Percentiles rank a stretch among this genome's conserved stretches.
phyloP scores from a whole-genome alignment of 2,113 vertebrate genomes.

The Elephantulus edwardii region DNA sequence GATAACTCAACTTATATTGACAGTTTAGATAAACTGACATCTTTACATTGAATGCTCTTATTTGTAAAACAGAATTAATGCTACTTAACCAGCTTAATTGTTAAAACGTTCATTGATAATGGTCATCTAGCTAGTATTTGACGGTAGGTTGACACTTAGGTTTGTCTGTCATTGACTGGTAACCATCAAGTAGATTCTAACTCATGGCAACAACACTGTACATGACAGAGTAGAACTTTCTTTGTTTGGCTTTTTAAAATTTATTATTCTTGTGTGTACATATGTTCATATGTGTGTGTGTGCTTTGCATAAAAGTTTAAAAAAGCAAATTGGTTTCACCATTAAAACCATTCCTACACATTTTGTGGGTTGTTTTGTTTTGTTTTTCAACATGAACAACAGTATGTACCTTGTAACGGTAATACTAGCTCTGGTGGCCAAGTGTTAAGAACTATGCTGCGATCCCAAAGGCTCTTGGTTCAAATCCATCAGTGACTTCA shows the following conservation, averaged over 20 bases:
- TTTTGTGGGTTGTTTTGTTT: too few relatives aligned
- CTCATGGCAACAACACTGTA: background rate
- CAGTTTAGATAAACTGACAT: background rate
- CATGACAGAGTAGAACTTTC: background rate
- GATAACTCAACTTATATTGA: background rate
- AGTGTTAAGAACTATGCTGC: too few relatives aligned
- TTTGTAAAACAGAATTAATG: background rate
- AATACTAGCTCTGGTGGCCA: too few relatives aligned
- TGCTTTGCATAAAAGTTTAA: too few relatives aligned
- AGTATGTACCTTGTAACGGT: too few relatives aligned
- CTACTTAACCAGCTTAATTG: background rate
- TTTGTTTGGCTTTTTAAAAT: background rate
- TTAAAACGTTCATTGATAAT: background rate
- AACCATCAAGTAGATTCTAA: background rate
- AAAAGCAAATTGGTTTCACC: too few relatives aligned
- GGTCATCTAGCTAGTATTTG: background rate
- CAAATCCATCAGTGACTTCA: too few relatives aligned
- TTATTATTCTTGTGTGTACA: too few relatives aligned
- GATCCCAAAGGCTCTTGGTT: too few relatives aligned
- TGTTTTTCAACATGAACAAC: too few relatives aligned
- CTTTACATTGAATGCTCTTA: background rate
- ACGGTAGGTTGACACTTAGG: background rate
- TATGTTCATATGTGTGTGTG: too few relatives aligned
- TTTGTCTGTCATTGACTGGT: background rate
- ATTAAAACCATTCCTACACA: too few relatives aligned